Evolutionary conservation across 1,140 invertebrate species (phyloP).

Genomic region (Formica exsecta): DNA sequence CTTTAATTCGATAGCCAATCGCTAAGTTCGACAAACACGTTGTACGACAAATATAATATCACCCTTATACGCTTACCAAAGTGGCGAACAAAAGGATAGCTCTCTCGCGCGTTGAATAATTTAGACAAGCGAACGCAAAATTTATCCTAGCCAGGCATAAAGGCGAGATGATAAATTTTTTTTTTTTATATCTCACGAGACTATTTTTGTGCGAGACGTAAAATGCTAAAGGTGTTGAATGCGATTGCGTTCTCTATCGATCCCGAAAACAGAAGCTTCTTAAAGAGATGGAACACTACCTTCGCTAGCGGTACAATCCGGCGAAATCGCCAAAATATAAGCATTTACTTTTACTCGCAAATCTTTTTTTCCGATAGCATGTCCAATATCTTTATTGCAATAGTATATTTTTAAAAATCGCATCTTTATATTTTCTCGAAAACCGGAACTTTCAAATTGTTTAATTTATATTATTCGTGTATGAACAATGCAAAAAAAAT

Average conservation of each 20-base stretch:
- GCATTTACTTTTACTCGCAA: neutral
- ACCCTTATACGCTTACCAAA: neutral
- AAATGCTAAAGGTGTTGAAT: conserved; percentile 73
- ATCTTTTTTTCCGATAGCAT: too few relatives aligned
- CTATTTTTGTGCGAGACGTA: conserved; percentile 46
- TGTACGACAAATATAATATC: too few relatives aligned
- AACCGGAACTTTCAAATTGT: neutral
- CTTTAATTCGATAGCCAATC: too few relatives aligned
- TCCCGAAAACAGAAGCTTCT: conserved; percentile 74
- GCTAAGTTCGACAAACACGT: too few relatives aligned
- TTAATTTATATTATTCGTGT: neutral
- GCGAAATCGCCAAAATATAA: conserved; percentile 20
- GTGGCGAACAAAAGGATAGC: neutral
- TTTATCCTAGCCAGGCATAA: neutral
- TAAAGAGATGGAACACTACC: conserved; percentile 82
- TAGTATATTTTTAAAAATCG: neutral
- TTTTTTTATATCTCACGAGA: neutral
- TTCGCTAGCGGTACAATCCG: conserved; percentile 58
- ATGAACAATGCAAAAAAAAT: neutral
- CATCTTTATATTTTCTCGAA: conserved; percentile 6
- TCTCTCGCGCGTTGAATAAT: conserved; percentile 8
- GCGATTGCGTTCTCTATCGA: conserved; percentile 79
- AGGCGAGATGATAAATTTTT: conserved; percentile 29
- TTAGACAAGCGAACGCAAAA: neutral
- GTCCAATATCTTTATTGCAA: neutral